Conservation (phyloP, 2,113 vertebrate genomes). For the Atractosteus spatula region DNA sequence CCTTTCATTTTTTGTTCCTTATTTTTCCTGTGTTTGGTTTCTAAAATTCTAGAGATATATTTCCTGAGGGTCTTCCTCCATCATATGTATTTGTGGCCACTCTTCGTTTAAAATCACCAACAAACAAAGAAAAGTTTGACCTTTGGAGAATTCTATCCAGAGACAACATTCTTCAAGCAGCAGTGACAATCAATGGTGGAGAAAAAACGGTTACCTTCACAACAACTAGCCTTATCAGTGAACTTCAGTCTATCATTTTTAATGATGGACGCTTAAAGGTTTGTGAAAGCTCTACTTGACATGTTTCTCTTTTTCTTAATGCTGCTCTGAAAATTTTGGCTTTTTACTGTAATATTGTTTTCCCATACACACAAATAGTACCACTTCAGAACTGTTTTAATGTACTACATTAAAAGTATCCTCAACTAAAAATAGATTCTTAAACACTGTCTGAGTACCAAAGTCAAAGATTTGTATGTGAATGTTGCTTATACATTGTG, state of each 20-base stretch:
- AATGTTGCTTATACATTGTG: no score
- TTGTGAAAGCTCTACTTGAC: conserved; percentile 3
- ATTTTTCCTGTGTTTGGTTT: not conserved
- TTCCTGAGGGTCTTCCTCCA: conserved; percentile 73
- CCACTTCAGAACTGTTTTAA: no score
- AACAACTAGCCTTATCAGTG: conserved; percentile 44
- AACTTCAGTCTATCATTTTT: conserved; percentile 54
- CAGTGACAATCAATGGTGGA: conserved; percentile 59
- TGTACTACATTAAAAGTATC: no score
- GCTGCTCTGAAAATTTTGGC: no score
- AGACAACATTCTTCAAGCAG: conserved; percentile 57
- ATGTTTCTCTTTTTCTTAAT: not conserved
- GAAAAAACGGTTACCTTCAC: conserved; percentile 58
- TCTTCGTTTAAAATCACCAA: conserved; percentile 53
- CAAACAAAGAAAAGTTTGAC: conserved; percentile 52
- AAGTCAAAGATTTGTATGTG: no score
- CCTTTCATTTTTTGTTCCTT: not conserved
- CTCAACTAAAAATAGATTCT: no score
- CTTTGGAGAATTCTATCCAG: conserved; percentile 70
- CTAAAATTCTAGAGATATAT: conserved; percentile 58
- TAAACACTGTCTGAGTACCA: no score
- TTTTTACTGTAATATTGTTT: not conserved
- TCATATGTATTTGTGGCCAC: conserved; percentile 75
- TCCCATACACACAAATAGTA: not conserved
- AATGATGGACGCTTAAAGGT: conserved; percentile 55